phyloP scores from a whole-genome alignment of 2,797 vertebrate species.

The Catamblyrhynchus diadema region DNA sequence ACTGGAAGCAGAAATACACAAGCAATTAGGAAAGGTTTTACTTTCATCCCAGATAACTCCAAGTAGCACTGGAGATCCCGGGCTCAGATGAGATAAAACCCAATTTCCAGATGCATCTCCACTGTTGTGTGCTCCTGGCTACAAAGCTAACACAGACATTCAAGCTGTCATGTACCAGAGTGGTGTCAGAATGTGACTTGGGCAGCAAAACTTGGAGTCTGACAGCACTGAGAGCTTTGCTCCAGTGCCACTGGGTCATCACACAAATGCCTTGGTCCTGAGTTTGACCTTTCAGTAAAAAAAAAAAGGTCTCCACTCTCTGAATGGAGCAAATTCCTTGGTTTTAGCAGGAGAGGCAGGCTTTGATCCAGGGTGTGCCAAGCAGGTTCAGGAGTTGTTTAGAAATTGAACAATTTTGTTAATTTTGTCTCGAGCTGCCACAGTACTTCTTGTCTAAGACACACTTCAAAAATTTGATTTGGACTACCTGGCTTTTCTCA shows the following conservation, averaged over 20 bases:
- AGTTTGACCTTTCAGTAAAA: not conserved
- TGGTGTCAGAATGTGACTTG: not conserved
- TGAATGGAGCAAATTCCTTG: not conserved
- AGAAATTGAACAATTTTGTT: not conserved
- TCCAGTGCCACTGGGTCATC: not conserved
- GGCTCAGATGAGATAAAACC: conserved; percentile 52
- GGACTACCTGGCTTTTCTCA: not conserved
- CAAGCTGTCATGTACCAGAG: not conserved
- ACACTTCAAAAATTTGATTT: not conserved
- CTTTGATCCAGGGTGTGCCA: not conserved
- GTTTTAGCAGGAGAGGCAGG: not conserved
- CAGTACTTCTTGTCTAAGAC: not conserved
- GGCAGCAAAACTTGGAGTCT: not conserved
- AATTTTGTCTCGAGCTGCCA: not conserved
- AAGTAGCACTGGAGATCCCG: conserved; percentile 5
- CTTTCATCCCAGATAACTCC: conserved; percentile 17
- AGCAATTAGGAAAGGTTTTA: conserved; percentile 36
- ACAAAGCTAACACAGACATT: conserved; percentile 6
- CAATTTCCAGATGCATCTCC: conserved; percentile 19
- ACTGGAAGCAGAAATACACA: not conserved
- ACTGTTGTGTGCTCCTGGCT: not conserved
- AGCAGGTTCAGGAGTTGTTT: not conserved
- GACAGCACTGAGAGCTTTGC: not conserved
- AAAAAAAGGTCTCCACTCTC: not conserved
- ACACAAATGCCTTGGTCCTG: not conserved